Conservation (phyloP, 2,888 invertebrate species). For the Trichopoda pennipes region DNA sequence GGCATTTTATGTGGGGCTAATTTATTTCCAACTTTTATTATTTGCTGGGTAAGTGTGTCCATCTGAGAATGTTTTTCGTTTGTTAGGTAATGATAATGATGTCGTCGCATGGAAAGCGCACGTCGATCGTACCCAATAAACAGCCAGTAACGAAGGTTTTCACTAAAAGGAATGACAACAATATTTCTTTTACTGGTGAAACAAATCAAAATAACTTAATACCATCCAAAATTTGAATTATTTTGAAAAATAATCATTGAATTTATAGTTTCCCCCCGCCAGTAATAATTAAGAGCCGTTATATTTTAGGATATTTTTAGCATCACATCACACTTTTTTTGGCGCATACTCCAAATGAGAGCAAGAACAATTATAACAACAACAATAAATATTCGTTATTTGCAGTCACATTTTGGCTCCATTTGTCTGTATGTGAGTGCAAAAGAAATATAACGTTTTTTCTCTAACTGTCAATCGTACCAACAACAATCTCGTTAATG, state of each 20-base stretch:
- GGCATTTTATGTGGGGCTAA: no score
- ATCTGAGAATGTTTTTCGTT: no score
- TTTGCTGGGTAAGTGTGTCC: no score
- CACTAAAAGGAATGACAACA: no score
- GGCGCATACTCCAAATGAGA: slow-evolving; percentile 66
- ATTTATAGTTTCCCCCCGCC: slow-evolving; percentile 11
- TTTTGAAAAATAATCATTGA: background rate
- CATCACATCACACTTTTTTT: slow-evolving; percentile 42
- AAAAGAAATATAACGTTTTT: background rate
- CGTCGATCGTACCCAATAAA: no score
- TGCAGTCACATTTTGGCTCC: slow-evolving; percentile 39
- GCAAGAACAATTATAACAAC: slow-evolving; percentile 37
- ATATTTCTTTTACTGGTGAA: no score
- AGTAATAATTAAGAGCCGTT: slow-evolving; percentile 14
- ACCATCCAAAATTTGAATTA: background rate
- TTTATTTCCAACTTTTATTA: no score
- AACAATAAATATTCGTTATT: slow-evolving; percentile 41
- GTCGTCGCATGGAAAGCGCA: no score
- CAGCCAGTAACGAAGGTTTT: no score
- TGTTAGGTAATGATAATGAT: no score
- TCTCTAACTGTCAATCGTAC: slow-evolving; percentile 21
- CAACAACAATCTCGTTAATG: slow-evolving; percentile 54
- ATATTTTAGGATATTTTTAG: slow-evolving; percentile 66
- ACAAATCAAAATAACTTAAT: no score
- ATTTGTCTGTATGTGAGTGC: background rate